A percentile compares a stretch with the other conserved stretches of the same genome.
These are phyloP conservation scores for Epinephelus awoara DNA, from an alignment of 2,797 vertebrate genomes.

Conservation along the genomic window DNA sequence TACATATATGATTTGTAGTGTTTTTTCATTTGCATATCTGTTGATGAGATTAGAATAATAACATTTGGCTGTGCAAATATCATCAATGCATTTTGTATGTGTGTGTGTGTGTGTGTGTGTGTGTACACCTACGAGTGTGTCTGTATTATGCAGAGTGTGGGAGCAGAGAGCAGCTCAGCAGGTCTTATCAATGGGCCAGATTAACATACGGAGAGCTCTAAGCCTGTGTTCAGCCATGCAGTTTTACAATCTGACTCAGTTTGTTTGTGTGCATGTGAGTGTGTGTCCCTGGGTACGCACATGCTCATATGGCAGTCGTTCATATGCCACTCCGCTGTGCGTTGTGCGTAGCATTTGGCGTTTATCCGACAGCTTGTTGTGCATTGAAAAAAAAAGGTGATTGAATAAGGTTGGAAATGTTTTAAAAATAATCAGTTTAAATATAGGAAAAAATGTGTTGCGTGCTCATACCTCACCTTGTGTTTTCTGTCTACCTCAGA, in stretches of 20 bases:
- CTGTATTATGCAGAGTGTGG: conserved; percentile 43
- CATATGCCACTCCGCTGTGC: conserved; percentile 12
- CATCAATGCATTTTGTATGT: not conserved
- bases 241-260: conserved; percentile 61
- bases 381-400: not conserved
- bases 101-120: not conserved
- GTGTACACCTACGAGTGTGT: conserved; percentile 26
- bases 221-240: conserved; percentile 69
- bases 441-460: not conserved
- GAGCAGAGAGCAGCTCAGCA: conserved; percentile 76
- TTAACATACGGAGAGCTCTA: conserved; percentile 74
- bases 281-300: conserved; percentile 21
- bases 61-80: not conserved
- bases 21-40: not conserved
- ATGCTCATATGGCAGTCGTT: conserved; percentile 43
- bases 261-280: conserved; percentile 20
- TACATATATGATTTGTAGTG: not conserved
- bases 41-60: not conserved
- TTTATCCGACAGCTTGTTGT: conserved; percentile 15
- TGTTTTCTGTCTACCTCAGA: conserved; percentile 3
- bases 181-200: conserved; percentile 81
- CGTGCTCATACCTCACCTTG: not conserved
- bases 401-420: not conserved
- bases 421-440: not conserved
- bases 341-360: conserved; percentile 22